Evolutionary conservation across 2,888 invertebrate species (phyloP).

Genomic region (Euzophera pinguis): DNA sequence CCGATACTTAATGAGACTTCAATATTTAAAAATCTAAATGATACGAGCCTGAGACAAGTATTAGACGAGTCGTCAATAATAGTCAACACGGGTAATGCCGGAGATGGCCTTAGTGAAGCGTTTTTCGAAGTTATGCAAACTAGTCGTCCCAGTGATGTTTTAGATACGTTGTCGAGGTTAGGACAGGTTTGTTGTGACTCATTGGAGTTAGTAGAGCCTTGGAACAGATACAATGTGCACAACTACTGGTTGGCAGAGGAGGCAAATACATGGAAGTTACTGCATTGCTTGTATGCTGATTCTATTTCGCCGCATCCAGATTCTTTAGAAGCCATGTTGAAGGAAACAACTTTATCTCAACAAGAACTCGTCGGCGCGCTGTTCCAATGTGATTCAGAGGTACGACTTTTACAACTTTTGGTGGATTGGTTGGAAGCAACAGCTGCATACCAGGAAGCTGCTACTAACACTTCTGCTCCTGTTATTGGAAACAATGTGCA

Average conservation of each 20-base stretch:
- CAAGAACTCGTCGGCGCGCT: slow-evolving; percentile 58
- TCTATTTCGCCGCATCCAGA: slow-evolving; percentile 82
- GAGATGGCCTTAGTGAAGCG: slow-evolving; percentile 60
- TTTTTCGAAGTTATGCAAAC: slow-evolving; percentile 72
- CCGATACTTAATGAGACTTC: slow-evolving; percentile 72
- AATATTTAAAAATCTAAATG: slow-evolving; percentile 66
- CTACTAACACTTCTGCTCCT: slow-evolving; percentile 64
- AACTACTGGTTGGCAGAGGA: slow-evolving; percentile 87
- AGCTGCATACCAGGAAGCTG: slow-evolving; percentile 88
- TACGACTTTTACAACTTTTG: slow-evolving; percentile 88
- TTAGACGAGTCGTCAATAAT: slow-evolving; percentile 66
- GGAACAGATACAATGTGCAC: slow-evolving; percentile 69
- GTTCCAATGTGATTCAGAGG: slow-evolving; percentile 73
- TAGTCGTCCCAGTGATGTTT: slow-evolving; percentile 71
- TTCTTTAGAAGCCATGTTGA: slow-evolving; percentile 66
- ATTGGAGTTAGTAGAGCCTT: slow-evolving; percentile 72
- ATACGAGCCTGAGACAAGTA: slow-evolving; percentile 66
- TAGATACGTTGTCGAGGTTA: slow-evolving; percentile 82
- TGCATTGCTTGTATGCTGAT: slow-evolving; percentile 91
- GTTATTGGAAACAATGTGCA: slow-evolving; percentile 83
- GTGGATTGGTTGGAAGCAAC: slow-evolving; percentile 96
- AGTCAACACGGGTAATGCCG: slow-evolving; percentile 45
- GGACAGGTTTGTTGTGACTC: slow-evolving; percentile 82
- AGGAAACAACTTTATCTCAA: slow-evolving; percentile 60
- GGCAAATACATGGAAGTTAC: slow-evolving; percentile 92